phyloP scores from a whole-genome alignment of 1,140 invertebrate genomes.

The Callitettix versicolor region DNA sequence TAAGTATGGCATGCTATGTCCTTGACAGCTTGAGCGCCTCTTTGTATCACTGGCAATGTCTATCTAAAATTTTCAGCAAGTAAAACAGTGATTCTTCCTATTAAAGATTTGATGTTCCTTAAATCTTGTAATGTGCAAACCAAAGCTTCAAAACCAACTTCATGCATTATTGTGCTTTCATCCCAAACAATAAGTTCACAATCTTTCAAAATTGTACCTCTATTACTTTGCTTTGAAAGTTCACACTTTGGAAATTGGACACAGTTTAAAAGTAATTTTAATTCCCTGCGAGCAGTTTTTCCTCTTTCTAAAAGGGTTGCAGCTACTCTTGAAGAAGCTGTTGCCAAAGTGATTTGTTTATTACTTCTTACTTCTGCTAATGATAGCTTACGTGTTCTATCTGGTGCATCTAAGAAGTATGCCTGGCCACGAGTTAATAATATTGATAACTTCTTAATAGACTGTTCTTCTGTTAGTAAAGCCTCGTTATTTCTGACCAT shows the following conservation, averaged over 20 bases:
- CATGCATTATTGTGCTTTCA: too few species aligned
- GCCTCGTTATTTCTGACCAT: too few species aligned
- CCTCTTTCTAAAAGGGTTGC: constrained; percentile 32
- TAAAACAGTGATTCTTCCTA: constrained; percentile 16
- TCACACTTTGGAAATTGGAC: constrained; percentile 22
- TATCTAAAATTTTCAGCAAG: too few species aligned
- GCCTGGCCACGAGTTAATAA: too few species aligned
- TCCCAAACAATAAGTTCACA: constrained; percentile 26
- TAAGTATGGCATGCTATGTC: not conserved
- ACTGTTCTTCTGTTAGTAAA: too few species aligned
- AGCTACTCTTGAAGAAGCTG: constrained; percentile 36
- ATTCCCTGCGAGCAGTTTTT: constrained; percentile 33
- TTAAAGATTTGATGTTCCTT: constrained; percentile 23
- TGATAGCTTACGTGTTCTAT: too few species aligned
- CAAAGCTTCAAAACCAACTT: constrained; percentile 24
- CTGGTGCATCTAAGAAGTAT: too few species aligned
- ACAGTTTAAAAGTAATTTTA: too few species aligned
- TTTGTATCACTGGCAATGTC: not conserved
- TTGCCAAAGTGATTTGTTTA: constrained; percentile 27
- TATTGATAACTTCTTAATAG: too few species aligned
- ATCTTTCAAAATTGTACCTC: constrained; percentile 21
- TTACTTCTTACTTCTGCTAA: too few species aligned
- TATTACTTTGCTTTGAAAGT: constrained; percentile 22
- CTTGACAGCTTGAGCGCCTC: not conserved
- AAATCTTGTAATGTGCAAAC: constrained; percentile 24